These are phyloP conservation scores for Lucifuga dentata DNA, from an alignment of 2,113 vertebrate genomes.

Conservation along the genomic window DNA sequence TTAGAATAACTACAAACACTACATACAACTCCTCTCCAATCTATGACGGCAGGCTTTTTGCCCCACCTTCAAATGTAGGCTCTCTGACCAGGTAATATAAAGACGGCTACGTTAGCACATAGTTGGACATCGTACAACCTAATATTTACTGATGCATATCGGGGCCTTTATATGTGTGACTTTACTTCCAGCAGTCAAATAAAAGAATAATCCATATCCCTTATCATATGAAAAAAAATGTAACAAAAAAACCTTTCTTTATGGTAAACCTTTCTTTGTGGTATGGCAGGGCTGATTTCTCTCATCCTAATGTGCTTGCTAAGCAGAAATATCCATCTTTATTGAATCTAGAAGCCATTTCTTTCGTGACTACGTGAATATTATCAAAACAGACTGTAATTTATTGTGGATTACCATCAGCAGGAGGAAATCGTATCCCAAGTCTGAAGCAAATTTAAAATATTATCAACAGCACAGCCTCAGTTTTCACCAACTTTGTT, in stretches of 20 bases:
- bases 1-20: no score
- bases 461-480: slow-evolving; percentile 49
- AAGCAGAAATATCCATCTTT: slow-evolving; percentile 36
- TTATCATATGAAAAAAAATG: slow-evolving; percentile 45
- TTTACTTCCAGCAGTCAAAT: slow-evolving; percentile 35
- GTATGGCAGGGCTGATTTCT: slow-evolving; percentile 31
- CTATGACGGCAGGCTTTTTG: no score
- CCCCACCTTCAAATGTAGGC: no score
- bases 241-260: slow-evolving; percentile 51
- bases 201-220: slow-evolving; percentile 6
- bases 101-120: no score
- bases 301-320: slow-evolving; percentile 39
- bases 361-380: slow-evolving; percentile 15
- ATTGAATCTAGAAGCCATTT: slow-evolving; percentile 66
- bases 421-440: slow-evolving; percentile 37
- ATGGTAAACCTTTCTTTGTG: no score
- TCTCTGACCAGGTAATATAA: no score
- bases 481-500: slow-evolving; percentile 46
- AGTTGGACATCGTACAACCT: no score
- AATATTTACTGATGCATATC: no score
- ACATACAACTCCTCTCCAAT: no score
- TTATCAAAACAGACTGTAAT: slow-evolving; percentile 28
- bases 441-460: slow-evolving; percentile 50
- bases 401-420: slow-evolving; percentile 67
- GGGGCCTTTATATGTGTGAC: no score